Evolutionary conservation across 2,888 invertebrate species (phyloP).

Genomic region (Beris morrisii): DNA sequence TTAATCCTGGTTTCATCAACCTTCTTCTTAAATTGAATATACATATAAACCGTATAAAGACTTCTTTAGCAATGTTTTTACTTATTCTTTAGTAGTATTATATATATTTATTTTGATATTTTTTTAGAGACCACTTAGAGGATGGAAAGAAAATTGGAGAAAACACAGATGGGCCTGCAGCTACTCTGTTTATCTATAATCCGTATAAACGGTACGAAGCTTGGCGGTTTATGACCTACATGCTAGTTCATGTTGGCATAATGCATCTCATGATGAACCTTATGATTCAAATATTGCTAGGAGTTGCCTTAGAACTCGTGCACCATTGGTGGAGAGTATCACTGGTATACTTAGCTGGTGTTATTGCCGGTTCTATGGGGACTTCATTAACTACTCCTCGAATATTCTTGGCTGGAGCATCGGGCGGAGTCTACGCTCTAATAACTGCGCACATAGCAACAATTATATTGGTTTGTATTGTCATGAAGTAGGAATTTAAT

Average conservation of each 20-base stretch:
- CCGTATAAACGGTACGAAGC: constrained; percentile 82
- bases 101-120: no score
- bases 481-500: constrained; percentile 2
- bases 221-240: constrained; percentile 94
- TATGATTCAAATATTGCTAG: constrained; percentile 87
- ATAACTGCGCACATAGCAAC: constrained; percentile 92
- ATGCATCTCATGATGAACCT: constrained; percentile 90
- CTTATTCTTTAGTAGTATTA: no score
- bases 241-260: constrained; percentile 92
- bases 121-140: constrained; percentile 52
- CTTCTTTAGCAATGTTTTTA: no score
- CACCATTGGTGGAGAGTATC: constrained; percentile 93
- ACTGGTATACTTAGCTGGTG: constrained; percentile 80
- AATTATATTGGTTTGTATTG: constrained; percentile 67
- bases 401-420: constrained; percentile 88
- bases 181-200: constrained; percentile 83
- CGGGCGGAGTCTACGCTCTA: constrained; percentile 92
- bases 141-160: constrained; percentile 51
- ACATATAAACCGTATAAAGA: no score
- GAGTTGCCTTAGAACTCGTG: constrained; percentile 94
- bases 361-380: constrained; percentile 80
- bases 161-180: constrained; percentile 72
- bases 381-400: constrained; percentile 78
- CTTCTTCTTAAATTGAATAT: no score
- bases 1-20: no score